Evolutionary conservation across 2,797 vertebrate genomes (phyloP), one percentile per base, ranked within the genome.

Genomic region (Coluber constrictor): DNA sequence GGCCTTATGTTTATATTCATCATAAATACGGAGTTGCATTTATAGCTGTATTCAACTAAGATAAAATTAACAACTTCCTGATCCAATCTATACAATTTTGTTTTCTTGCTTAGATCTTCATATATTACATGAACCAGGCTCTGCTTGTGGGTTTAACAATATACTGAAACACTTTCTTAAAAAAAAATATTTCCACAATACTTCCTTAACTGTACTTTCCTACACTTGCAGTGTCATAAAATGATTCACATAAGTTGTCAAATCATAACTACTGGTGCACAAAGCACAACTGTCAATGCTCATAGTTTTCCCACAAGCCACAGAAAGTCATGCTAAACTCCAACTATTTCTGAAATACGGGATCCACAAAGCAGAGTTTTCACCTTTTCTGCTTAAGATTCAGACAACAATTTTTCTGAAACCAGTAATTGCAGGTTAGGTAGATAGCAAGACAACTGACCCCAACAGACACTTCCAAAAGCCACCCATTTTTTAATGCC

Each of bases 171-270:
- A 47, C 10, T 47, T 83, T 47, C 70, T 74, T 74, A 3, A 79
- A 32, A 74, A 70, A 70, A 8, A 32, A 57, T 56, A 5, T 88
- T 59, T 59, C 57, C 8, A 56, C 27, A 74, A 92, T 47, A 59
- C 54, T 88, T 92, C 54, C 55, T 89, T 86, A 86, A 37, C 70
- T 51, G 54, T 90, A 86, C 61, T 74, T 92, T 79, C 55, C 87
- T 88, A 47, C 43, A 79, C 59, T 25, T 86, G 25, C 18, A n/a
- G 12, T 66, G 63, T 56, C 79, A 27, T 47, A 90, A 90, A 90
- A 93, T 57, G 60, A 90, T 93, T 57, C 89, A 57, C 32, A 57
- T 87, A 86, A 66, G 27, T 54, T 90, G 79, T 90, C 79, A 93
- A 87, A 92, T 29, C 18, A 5, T 47, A 90, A 93, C 74, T 93